These are phyloP conservation scores for Caenorhabditis sp. DNA, from an alignment of 2,888 invertebrate species.

Conservation along the genomic window DNA sequence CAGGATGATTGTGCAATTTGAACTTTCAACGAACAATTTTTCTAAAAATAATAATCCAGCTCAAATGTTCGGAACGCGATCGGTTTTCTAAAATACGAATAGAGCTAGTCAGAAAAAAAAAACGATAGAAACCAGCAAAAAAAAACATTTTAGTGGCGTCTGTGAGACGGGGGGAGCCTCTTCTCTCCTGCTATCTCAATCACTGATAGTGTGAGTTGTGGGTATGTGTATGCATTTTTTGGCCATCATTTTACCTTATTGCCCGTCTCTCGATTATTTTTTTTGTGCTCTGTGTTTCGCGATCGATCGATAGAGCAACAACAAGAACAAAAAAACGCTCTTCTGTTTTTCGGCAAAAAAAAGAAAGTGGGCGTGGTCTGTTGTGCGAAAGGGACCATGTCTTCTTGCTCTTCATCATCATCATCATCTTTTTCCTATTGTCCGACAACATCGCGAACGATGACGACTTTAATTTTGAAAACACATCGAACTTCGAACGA, in stretches of 20 bases:
- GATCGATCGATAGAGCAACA: slow-evolving; percentile 3
- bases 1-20: neutral
- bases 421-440: neutral
- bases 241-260: slow-evolving; percentile 28
- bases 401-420: slow-evolving; percentile 8
- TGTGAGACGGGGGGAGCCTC: slow-evolving; percentile 31
- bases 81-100: no score
- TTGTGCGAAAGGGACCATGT: slow-evolving; percentile 9
- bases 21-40: no score
- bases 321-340: slow-evolving; percentile 10
- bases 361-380: slow-evolving; percentile 38
- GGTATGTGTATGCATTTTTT: slow-evolving; percentile 23
- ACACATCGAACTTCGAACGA: no score
- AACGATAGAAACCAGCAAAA: neutral
- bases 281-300: slow-evolving; percentile 1
- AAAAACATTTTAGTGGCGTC: slow-evolving; percentile 28
- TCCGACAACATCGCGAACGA: no score
- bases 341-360: no score
- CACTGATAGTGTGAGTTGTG: slow-evolving; percentile 36
- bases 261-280: slow-evolving; percentile 23
- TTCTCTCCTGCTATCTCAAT: slow-evolving; percentile 18
- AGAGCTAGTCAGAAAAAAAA: no score
- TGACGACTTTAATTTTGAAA: no score
- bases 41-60: no score
- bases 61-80: no score